Evolutionary conservation across 1,140 invertebrate species (phyloP).

Genomic region (Helicorthomorpha holstii): DNA sequence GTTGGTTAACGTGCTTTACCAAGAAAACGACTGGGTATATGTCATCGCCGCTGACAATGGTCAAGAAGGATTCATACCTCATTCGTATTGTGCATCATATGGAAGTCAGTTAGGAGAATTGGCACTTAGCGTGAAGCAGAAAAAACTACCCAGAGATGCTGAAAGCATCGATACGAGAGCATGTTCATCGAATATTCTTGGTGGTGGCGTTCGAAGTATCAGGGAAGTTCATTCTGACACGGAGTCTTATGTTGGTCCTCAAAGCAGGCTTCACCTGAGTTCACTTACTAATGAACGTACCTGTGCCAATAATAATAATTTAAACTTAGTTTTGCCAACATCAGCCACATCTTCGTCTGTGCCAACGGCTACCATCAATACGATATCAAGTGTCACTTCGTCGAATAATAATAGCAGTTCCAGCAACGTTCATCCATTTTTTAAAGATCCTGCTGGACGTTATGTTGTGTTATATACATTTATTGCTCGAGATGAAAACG

Average conservation of each 20-base stretch:
- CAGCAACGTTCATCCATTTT: constrained; percentile 63
- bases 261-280: constrained; percentile 27
- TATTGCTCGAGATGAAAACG: constrained; percentile 80
- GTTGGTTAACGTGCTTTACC: constrained; percentile 78
- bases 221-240: constrained; percentile 38
- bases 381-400: no score
- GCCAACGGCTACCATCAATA: background rate
- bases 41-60: constrained; percentile 64
- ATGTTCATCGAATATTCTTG: constrained; percentile 1
- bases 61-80: constrained; percentile 84
- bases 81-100: constrained; percentile 78
- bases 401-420: no score
- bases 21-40: constrained; percentile 94
- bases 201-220: constrained; percentile 7
- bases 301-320: constrained; percentile 10
- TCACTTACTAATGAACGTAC: constrained; percentile 20
- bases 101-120: constrained; percentile 56
- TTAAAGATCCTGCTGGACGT: constrained; percentile 73
- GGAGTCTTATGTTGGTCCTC: constrained; percentile 39
- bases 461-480: constrained; percentile 88
- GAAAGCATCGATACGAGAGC: constrained; percentile 15
- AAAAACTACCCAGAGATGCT: constrained; percentile 57
- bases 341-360: constrained; percentile 1
- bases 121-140: constrained; percentile 47
- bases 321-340: constrained; percentile 6